phyloP scores from a whole-genome alignment of 2,888 invertebrate genomes.

The Calliopum simillimum region DNA sequence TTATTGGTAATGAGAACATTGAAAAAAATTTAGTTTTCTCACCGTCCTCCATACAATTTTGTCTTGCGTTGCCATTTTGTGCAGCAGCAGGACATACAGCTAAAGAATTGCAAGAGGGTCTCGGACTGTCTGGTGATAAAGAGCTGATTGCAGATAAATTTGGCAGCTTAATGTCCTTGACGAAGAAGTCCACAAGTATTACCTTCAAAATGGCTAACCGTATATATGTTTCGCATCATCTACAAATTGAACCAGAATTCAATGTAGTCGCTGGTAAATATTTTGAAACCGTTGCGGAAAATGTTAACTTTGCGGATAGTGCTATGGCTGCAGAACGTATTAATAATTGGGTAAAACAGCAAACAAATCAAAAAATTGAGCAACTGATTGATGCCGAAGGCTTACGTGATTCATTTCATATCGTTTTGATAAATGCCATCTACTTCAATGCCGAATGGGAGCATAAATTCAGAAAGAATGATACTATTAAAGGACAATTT shows the following conservation, averaged over 20 bases:
- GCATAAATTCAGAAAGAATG: too few relatives aligned
- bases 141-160: conserved; percentile 44
- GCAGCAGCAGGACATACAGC: conserved; percentile 71
- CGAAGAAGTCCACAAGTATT: too few relatives aligned
- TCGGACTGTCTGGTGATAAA: conserved; percentile 40
- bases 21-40: conserved; percentile 48
- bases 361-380: conserved; percentile 85
- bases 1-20: conserved; percentile 37
- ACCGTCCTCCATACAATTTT: conserved; percentile 73
- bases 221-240: conserved; percentile 72
- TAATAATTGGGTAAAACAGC: conserved; percentile 82
- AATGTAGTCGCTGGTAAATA: conserved; percentile 71
- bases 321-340: conserved; percentile 71
- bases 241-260: conserved; percentile 70
- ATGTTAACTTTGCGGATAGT: conserved; percentile 72
- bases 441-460: conserved; percentile 87
- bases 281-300: conserved; percentile 75
- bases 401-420: conserved; percentile 26
- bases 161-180: conserved; percentile 40
- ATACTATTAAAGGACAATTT: too few relatives aligned
- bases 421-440: conserved; percentile 84
- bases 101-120: conserved; percentile 38
- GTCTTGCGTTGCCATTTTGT: conserved; percentile 76
- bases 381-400: conserved; percentile 68
- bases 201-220: conserved; percentile 80